A percentile compares a stretch with the other conserved stretches of the same genome.
phyloP scores from a whole-genome alignment of 2,797 vertebrate genomes.

The Pipistrellus nathusii region DNA sequence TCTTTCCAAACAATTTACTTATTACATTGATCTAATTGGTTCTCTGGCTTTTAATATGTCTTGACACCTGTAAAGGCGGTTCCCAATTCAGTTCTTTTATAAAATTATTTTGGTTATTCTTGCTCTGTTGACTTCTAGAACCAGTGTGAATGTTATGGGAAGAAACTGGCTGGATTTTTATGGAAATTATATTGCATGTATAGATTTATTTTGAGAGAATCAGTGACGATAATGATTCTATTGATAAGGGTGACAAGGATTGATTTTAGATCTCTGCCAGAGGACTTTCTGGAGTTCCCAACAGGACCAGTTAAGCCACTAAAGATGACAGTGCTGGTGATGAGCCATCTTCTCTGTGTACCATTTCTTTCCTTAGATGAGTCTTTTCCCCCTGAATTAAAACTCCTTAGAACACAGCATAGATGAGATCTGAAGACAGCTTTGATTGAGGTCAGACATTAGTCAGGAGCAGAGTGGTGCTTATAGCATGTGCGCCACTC shows the following conservation, averaged over 20 bases:
- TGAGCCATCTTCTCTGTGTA: neutral
- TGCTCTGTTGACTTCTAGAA: neutral
- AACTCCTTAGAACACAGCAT: neutral
- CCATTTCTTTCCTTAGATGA: neutral
- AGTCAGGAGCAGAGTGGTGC: neutral
- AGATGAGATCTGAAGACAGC: neutral
- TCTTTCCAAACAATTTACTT: neutral
- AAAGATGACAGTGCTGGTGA: neutral
- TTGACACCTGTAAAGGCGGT: neutral
- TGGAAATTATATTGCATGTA: neutral
- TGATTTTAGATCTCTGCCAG: neutral
- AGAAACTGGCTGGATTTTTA: neutral
- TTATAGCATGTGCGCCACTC: no score
- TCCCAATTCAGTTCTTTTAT: neutral
- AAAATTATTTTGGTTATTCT: neutral
- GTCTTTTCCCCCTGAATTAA: neutral
- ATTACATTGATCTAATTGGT: neutral
- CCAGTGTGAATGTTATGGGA: neutral
- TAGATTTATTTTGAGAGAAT: neutral
- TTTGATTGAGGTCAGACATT: neutral
- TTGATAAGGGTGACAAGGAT: neutral
- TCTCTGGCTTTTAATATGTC: neutral
- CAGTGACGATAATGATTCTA: neutral
- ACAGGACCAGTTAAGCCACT: neutral
- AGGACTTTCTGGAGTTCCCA: neutral